phyloP scores from a whole-genome alignment of 2,113 vertebrate species.

The Pungitius pungitius region DNA sequence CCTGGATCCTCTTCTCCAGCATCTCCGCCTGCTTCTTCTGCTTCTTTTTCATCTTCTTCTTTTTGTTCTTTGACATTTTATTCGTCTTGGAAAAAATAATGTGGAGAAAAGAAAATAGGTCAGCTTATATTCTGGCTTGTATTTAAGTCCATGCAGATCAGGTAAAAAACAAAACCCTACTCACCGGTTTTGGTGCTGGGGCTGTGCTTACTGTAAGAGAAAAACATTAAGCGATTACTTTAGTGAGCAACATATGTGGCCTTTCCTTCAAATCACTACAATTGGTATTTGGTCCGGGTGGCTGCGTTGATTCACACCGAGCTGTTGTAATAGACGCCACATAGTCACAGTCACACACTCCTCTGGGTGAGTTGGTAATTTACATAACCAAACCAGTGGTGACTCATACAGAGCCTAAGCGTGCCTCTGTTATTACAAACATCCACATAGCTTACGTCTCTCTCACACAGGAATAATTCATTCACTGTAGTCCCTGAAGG shows the following conservation, averaged over 20 bases:
- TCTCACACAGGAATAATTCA: background rate
- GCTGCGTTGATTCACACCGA: constrained; percentile 52
- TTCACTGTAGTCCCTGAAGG: background rate
- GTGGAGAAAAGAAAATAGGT: background rate
- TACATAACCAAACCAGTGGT: constrained; percentile 55
- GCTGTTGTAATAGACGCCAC: constrained; percentile 50
- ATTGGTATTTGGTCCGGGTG: constrained; percentile 50
- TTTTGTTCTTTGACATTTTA: constrained; percentile 99
- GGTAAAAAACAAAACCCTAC: constrained; percentile 53
- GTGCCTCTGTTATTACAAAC: constrained; percentile 38
- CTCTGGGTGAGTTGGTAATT: constrained; percentile 50
- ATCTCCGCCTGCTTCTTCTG: constrained; percentile 94
- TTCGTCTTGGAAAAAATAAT: constrained; percentile 74
- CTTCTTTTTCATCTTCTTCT: constrained; percentile 98
- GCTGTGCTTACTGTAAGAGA: constrained; percentile 92
- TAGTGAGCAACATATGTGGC: constrained; percentile 23
- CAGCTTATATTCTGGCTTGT: background rate
- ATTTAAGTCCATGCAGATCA: background rate
- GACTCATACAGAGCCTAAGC: constrained; percentile 58
- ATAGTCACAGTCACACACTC: constrained; percentile 36
- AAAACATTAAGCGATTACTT: constrained; percentile 22
- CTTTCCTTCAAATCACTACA: constrained; percentile 31
- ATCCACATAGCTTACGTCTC: background rate
- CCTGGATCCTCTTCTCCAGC: constrained; percentile 92
- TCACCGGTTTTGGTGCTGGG: constrained; percentile 92